Evolutionary conservation across 2,797 vertebrate genomes (phyloP).

Genomic region (Argya squamiceps): DNA sequence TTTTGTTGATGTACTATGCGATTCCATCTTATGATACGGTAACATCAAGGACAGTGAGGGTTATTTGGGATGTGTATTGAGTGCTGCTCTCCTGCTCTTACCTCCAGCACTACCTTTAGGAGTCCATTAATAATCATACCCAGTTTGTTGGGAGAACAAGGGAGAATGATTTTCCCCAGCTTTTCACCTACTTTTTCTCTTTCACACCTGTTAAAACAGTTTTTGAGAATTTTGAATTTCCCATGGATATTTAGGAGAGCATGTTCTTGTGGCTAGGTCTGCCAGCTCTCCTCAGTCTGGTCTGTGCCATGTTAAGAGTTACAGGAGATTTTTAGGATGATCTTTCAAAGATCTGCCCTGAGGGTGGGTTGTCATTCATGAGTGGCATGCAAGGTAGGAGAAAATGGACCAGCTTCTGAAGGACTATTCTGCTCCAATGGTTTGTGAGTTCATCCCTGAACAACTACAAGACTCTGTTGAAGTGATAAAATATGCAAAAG

Average conservation of each 20-base stretch:
- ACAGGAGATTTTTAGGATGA: neutral
- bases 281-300: neutral
- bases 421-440: neutral
- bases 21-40: neutral
- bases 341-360: neutral
- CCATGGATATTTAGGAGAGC: neutral
- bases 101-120: neutral
- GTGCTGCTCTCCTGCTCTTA: neutral
- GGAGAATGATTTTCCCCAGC: neutral
- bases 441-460: neutral
- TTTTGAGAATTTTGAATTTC: neutral
- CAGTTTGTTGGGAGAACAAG: neutral
- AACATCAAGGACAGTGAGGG: neutral
- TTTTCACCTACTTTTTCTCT: neutral
- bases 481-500: neutral
- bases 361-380: neutral
- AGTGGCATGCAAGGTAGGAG: neutral
- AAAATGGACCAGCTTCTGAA: neutral
- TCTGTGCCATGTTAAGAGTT: neutral
- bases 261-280: neutral
- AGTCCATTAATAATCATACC: neutral
- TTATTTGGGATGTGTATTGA: neutral
- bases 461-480: neutral
- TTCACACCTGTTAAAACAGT: neutral
- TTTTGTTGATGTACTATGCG: neutral